A percentile compares a stretch with the other conserved stretches of the same genome.
Evolutionary conservation across 1,140 invertebrate species (phyloP).

Genomic region (Cryptotermes secundus): DNA sequence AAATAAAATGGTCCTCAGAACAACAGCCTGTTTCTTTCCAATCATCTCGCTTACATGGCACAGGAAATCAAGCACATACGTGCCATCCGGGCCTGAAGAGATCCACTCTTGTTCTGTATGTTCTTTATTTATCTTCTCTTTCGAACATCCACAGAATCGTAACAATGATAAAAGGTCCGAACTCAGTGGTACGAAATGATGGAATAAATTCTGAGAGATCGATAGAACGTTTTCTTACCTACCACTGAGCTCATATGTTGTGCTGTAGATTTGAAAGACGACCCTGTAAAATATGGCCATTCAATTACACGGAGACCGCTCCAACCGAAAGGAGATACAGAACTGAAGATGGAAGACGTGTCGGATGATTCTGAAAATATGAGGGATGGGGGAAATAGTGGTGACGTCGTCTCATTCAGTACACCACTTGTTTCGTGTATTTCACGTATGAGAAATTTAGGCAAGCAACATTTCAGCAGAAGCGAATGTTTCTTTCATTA

Average conservation of each 20-base stretch:
- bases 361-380: background rate
- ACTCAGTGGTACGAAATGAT: background rate
- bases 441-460: too few relatives aligned
- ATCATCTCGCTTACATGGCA: too few relatives aligned
- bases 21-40: too few relatives aligned
- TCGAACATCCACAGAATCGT: background rate
- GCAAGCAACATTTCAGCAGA: too few relatives aligned
- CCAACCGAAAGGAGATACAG: background rate
- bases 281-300: background rate
- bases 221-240: background rate
- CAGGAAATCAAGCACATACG: background rate
- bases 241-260: background rate
- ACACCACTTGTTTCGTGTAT: too few relatives aligned
- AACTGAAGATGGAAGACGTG: background rate
- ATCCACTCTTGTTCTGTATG: background rate
- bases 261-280: background rate
- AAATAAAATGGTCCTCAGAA: too few relatives aligned
- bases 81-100: background rate
- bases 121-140: background rate
- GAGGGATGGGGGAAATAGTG: background rate
- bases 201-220: background rate
- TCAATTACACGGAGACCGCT: background rate
- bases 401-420: background rate
- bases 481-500: too few relatives aligned
- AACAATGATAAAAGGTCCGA: background rate